Conservation (phyloP, 2,113 vertebrate genomes). For the Nestor notabilis region DNA sequence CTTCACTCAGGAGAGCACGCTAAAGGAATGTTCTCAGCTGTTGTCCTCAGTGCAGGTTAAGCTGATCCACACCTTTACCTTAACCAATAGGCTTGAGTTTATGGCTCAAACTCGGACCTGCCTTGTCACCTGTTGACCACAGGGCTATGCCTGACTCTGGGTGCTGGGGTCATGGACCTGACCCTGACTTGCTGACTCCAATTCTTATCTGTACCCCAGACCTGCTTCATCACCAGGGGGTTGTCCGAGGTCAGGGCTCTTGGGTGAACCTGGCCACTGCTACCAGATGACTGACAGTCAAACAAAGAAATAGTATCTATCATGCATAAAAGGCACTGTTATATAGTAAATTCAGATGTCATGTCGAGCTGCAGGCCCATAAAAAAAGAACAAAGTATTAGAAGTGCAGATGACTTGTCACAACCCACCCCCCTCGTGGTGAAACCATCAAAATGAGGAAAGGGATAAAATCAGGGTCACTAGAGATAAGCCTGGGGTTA, state of each 20-base stretch:
- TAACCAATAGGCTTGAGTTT: neutral
- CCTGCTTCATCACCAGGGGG: neutral
- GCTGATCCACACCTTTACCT: neutral
- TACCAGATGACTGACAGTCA: neutral
- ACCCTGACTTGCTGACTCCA: neutral
- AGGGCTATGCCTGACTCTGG: neutral
- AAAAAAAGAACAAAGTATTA: neutral
- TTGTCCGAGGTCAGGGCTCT: rapidly evolving
- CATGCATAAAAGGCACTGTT: neutral
- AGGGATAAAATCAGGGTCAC: neutral
- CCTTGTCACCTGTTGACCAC: rapidly evolving
- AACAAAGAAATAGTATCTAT: neutral
- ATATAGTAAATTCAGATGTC: neutral
- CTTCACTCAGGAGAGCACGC: rapidly evolving
- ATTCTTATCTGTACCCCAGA: neutral
- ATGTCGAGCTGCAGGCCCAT: neutral
- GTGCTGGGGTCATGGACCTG: neutral
- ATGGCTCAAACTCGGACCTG: neutral
- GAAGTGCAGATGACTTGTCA: neutral
- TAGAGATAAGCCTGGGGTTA: neutral
- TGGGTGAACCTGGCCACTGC: neutral
- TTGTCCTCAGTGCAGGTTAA: neutral
- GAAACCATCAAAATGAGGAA: neutral
- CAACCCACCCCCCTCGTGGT: rapidly evolving
- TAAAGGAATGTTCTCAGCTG: rapidly evolving